These are phyloP conservation scores for Knipowitschia caucasica DNA, from an alignment of 2,797 vertebrate species.

Conservation along the genomic window DNA sequence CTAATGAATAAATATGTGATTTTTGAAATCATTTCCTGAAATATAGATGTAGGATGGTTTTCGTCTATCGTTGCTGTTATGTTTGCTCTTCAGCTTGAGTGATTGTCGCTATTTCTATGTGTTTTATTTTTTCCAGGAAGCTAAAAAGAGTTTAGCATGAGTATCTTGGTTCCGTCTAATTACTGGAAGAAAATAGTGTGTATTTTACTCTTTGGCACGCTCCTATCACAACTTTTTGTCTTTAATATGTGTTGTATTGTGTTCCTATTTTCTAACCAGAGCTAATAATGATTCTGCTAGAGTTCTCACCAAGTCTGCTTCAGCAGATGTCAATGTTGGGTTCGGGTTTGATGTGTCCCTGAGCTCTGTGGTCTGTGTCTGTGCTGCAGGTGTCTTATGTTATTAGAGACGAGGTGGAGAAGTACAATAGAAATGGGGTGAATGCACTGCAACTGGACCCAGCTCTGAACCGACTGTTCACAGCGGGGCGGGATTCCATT, in stretches of 20 bases:
- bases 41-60: too few species aligned
- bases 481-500: slow-evolving; percentile 94
- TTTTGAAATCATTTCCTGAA: neutral
- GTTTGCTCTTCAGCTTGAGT: accelerated
- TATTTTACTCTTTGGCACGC: neutral
- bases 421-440: slow-evolving; percentile 95
- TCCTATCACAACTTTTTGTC: neutral
- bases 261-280: too few species aligned
- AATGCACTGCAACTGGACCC: slow-evolving; percentile 96
- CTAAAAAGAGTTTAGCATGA: slow-evolving; percentile 26
- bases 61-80: accelerated
- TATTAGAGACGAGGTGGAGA: slow-evolving; percentile 98
- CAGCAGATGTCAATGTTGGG: neutral
- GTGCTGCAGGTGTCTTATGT: slow-evolving; percentile 91
- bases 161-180: slow-evolving; percentile 66
- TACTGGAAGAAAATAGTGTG: slow-evolving; percentile 49
- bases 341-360: too few species aligned
- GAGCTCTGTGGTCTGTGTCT: slow-evolving; percentile 7
- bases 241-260: too few species aligned
- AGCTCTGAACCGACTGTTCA: slow-evolving; percentile 93
- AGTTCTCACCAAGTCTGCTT: too few species aligned
- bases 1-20: slow-evolving; percentile 10
- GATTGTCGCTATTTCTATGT: neutral
- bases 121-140: neutral
- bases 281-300: too few species aligned